phyloP scores from a whole-genome alignment of 2,888 invertebrate genomes.

The Nycteola revayana region DNA sequence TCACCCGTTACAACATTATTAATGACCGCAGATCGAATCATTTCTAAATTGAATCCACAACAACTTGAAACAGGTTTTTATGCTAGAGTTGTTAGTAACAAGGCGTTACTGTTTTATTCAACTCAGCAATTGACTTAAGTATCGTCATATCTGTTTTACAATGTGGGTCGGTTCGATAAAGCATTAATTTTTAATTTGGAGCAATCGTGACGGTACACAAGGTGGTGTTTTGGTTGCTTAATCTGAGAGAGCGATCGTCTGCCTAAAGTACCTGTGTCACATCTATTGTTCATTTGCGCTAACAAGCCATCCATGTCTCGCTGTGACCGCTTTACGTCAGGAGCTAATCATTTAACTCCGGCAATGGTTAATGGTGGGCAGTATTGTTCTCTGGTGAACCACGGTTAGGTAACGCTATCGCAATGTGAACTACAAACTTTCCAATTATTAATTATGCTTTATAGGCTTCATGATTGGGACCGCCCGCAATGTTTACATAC shows the following conservation, averaged over 20 bases:
- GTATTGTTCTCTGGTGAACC: slow-evolving; percentile 49
- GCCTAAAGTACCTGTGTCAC: slow-evolving; percentile 29
- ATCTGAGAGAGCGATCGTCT: slow-evolving; percentile 36
- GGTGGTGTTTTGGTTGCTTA: slow-evolving; percentile 32
- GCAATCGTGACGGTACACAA: slow-evolving; percentile 47
- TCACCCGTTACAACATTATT: slow-evolving; percentile 25
- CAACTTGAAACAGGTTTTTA: slow-evolving; percentile 20
- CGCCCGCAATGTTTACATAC: slow-evolving; percentile 47
- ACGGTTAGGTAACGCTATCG: slow-evolving; percentile 31
- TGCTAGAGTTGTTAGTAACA: slow-evolving; percentile 11
- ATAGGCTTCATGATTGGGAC: slow-evolving; percentile 41
- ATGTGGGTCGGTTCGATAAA: slow-evolving; percentile 50
- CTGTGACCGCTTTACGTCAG: slow-evolving; percentile 69
- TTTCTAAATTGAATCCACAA: slow-evolving; percentile 26
- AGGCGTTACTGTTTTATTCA: slow-evolving; percentile 18
- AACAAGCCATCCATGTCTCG: slow-evolving; percentile 44
- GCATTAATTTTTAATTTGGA: slow-evolving; percentile 57
- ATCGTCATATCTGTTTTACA: slow-evolving; percentile 27
- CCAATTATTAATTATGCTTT: slow-evolving; percentile 66
- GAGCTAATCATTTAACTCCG: slow-evolving; percentile 61
- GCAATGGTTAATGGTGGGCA: slow-evolving; percentile 45
- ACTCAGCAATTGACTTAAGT: slow-evolving; percentile 16
- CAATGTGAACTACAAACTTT: slow-evolving; percentile 52
- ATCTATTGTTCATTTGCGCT: slow-evolving; percentile 45
- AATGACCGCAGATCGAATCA: slow-evolving; percentile 32